Evolutionary conservation across 2,888 invertebrate genomes (phyloP).

Genomic region (Clostera curtula): DNA sequence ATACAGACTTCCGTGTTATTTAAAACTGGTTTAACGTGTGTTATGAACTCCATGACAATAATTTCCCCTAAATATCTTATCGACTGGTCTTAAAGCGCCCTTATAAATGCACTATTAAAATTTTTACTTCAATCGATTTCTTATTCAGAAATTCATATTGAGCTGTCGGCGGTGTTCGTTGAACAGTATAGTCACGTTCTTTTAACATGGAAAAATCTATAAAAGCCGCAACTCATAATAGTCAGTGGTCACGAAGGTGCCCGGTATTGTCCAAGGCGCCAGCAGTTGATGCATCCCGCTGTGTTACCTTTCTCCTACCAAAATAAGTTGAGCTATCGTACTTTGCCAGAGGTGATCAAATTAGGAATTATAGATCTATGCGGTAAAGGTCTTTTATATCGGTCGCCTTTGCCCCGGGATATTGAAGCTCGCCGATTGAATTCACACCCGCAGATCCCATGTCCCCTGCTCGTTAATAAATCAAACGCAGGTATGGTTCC

Average conservation of each 20-base stretch:
- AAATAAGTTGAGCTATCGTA: slow-evolving; percentile 29
- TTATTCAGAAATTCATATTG: slow-evolving; percentile 49
- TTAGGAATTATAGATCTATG: slow-evolving; percentile 18
- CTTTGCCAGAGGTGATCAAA: slow-evolving; percentile 12
- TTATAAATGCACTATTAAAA: slow-evolving; percentile 27
- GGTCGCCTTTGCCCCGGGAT: slow-evolving; percentile 40
- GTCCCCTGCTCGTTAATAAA: slow-evolving; percentile 69
- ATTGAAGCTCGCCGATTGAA: slow-evolving; percentile 53
- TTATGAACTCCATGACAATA: too few relatives aligned
- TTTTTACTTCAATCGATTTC: slow-evolving; percentile 40
- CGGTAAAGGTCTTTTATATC: slow-evolving; percentile 31
- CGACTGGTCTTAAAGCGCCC: slow-evolving; percentile 8
- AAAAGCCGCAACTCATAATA: slow-evolving; percentile 57
- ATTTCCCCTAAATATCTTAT: too few relatives aligned
- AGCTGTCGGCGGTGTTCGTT: slow-evolving; percentile 47
- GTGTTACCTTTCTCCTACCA: slow-evolving; percentile 47
- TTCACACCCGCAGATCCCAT: slow-evolving; percentile 57
- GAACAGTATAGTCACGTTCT: slow-evolving; percentile 55
- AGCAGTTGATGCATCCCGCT: slow-evolving; percentile 58
- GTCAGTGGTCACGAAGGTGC: slow-evolving; percentile 62
- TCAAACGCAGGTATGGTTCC: slow-evolving; percentile 67
- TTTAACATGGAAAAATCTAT: slow-evolving; percentile 51
- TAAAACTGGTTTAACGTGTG: slow-evolving; percentile 46
- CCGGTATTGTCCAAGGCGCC: slow-evolving; percentile 55
- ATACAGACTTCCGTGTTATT: slow-evolving; percentile 60